phyloP scores from a whole-genome alignment of 2,888 invertebrate genomes.

The Cyaniris semiargus region DNA sequence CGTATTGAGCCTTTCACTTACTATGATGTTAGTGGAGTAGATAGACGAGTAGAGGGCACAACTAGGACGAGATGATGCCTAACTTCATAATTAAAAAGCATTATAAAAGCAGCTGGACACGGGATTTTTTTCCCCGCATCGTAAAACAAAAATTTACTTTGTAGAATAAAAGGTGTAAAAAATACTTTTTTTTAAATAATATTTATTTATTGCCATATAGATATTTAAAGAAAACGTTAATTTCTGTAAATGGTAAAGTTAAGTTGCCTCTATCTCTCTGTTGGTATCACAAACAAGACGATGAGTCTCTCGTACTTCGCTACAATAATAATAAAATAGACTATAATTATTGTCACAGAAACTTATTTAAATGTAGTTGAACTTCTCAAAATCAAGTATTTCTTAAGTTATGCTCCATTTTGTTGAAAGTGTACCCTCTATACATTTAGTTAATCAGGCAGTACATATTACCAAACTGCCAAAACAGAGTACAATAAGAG shows the following conservation, averaged over 20 bases:
- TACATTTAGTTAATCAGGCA: constrained; percentile 35
- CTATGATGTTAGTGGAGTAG: constrained; percentile 32
- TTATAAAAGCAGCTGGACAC: not conserved
- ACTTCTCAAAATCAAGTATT: not conserved
- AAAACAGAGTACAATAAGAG: constrained; percentile 39
- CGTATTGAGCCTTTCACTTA: constrained; percentile 76
- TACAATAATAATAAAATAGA: too few relatives aligned
- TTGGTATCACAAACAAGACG: too few relatives aligned
- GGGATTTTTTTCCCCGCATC: not conserved
- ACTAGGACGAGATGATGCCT: not conserved
- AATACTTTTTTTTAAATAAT: too few relatives aligned
- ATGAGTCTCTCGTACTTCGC: too few relatives aligned
- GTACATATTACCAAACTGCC: constrained; percentile 65
- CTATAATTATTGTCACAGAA: too few relatives aligned
- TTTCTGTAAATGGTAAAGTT: too few relatives aligned
- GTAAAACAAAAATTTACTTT: not conserved
- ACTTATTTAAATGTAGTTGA: not conserved
- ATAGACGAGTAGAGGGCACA: not conserved
- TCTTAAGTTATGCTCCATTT: too few relatives aligned
- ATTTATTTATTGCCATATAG: too few relatives aligned
- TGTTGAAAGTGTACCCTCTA: not conserved
- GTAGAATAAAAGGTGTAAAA: too few relatives aligned
- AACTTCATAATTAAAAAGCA: not conserved
- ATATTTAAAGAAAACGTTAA: too few relatives aligned
- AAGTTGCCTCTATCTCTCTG: too few relatives aligned